Evolutionary conservation across 2,888 invertebrate genomes (phyloP).

Genomic region (Corythucha ciliata): DNA sequence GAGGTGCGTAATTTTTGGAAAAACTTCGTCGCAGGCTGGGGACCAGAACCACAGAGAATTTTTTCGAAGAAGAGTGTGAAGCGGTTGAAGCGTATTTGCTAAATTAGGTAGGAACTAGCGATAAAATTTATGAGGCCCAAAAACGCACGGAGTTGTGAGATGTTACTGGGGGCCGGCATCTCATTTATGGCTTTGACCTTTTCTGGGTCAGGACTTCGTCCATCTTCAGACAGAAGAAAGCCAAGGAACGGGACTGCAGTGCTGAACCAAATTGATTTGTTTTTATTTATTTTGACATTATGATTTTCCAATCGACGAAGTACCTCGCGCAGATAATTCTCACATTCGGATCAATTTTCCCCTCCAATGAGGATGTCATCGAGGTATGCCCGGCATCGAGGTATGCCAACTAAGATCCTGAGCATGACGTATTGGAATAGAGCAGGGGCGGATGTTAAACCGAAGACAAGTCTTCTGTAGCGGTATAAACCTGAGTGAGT

Average conservation of each 20-base stretch:
- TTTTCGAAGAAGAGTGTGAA: constrained; percentile 15
- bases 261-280: constrained; percentile 34
- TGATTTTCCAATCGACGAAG: constrained; percentile 30
- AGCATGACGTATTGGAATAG: constrained; percentile 31
- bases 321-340: constrained; percentile 26
- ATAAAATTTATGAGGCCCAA: constrained; percentile 25
- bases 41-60: constrained; percentile 15
- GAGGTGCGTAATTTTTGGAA: constrained; percentile 14
- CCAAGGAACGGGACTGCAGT: constrained; percentile 34
- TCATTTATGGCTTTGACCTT: constrained; percentile 19
- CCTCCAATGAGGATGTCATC: constrained; percentile 34
- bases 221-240: constrained; percentile 16
- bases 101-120: constrained; percentile 14
- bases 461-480: constrained; percentile 29
- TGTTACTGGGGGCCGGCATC: constrained; percentile 11
- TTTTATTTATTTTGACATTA: constrained; percentile 33
- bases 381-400: constrained; percentile 28
- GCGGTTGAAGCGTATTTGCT: constrained; percentile 12
- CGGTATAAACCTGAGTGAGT: constrained; percentile 33
- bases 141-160: constrained; percentile 18
- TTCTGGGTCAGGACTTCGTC: constrained; percentile 8
- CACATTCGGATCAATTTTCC: constrained; percentile 12
- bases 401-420: constrained; percentile 21
- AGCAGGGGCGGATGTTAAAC: constrained; percentile 32
- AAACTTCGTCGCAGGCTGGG: constrained; percentile 6